Evolutionary conservation across 2,888 invertebrate genomes (phyloP).

Genomic region (Drosophila nr. perissopoda): DNA sequence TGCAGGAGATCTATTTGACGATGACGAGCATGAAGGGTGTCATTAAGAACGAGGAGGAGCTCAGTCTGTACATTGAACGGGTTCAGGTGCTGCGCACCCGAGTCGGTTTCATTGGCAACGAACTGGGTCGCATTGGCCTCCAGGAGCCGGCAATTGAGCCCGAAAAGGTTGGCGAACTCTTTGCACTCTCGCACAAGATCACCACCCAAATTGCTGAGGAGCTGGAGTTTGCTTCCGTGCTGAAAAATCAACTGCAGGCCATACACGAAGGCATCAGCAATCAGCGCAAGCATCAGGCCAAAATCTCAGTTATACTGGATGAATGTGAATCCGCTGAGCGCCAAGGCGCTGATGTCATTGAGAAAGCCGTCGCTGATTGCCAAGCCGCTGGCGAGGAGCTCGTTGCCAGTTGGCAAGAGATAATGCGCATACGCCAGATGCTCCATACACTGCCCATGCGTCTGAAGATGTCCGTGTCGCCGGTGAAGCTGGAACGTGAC

Average conservation of each 20-base stretch:
- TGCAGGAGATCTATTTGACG: constrained; percentile 90
- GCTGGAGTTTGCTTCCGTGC: constrained; percentile 89
- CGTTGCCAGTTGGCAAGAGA: constrained; percentile 90
- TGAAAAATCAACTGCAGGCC: constrained; percentile 91
- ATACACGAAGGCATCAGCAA: constrained; percentile 90
- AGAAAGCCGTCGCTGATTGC: constrained; percentile 91
- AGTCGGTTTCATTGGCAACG: constrained; percentile 92
- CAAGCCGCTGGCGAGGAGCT: constrained; percentile 90
- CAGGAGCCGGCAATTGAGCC: constrained; percentile 89
- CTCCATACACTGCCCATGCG: constrained; percentile 92
- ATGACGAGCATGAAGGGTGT: constrained; percentile 91
- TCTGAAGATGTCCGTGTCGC: constrained; percentile 91
- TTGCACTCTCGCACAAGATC: constrained; percentile 89
- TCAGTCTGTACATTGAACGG: constrained; percentile 92
- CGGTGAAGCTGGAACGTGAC: constrained; percentile 90
- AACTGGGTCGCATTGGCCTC: constrained; percentile 90
- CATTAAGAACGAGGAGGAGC: constrained; percentile 93
- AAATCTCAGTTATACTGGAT: constrained; percentile 88
- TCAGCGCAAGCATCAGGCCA: constrained; percentile 89
- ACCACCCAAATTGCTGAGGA: constrained; percentile 91
- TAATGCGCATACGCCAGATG: constrained; percentile 90
- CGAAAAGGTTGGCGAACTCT: constrained; percentile 90
- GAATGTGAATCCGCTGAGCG: constrained; percentile 91
- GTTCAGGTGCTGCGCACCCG: constrained; percentile 91
- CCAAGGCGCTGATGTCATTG: constrained; percentile 91